Conservation (phyloP, 23 tunicate genomes). For the Phallusia fumigata region DNA sequence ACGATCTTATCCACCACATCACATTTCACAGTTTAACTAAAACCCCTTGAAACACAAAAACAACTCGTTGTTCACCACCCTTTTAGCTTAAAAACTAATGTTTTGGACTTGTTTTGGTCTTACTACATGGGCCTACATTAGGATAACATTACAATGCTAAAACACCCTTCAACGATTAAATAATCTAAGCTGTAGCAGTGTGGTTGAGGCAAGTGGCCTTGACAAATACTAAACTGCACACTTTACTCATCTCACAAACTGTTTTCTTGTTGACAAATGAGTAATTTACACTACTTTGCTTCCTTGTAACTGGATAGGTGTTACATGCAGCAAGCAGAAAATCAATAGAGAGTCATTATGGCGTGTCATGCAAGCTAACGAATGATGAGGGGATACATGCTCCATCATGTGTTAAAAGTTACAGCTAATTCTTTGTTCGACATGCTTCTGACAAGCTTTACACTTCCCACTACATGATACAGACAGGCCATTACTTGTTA, state of each 20-base stretch:
- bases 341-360: not conserved
- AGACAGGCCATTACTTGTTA: too few relatives aligned
- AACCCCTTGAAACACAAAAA: too few relatives aligned
- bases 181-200: not conserved
- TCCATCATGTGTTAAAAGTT: not conserved
- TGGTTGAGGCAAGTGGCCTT: not conserved
- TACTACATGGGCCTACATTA: too few relatives aligned
- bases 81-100: too few relatives aligned
- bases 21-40: not conserved
- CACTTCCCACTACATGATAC: too few relatives aligned
- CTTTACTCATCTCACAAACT: not conserved
- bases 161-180: not conserved
- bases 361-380: not conserved
- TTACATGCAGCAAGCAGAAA: not conserved
- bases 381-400: not conserved
- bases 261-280: not conserved
- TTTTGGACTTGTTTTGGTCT: too few relatives aligned
- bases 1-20: not conserved
- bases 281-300: not conserved
- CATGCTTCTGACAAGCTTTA: too few relatives aligned
- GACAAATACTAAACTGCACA: not conserved
- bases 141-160: too few relatives aligned
- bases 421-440: too few relatives aligned
- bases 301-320: not conserved
- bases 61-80: too few relatives aligned